A percentile compares a stretch with the other conserved stretches of the same genome.
phyloP scores from a whole-genome alignment of 2,113 vertebrate species.

The Platichthys stellatus region DNA sequence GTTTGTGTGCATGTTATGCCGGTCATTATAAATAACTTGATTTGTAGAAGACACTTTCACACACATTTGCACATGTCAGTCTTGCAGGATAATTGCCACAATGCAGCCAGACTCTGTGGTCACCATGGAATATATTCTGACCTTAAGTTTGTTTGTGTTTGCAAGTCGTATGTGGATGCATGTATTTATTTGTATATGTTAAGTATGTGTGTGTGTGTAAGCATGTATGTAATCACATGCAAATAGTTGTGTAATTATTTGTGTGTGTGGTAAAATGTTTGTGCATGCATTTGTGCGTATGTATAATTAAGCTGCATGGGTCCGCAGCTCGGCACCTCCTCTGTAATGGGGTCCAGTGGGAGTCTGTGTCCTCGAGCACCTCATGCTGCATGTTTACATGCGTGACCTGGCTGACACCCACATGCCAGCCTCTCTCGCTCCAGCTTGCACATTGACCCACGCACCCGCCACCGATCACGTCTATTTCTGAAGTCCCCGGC shows the following conservation, averaged over 20 bases:
- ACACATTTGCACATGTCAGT: constrained; percentile 80
- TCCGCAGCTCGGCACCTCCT: constrained; percentile 60
- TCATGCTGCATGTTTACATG: constrained; percentile 63
- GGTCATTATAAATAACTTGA: constrained; percentile 78
- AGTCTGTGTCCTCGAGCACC: constrained; percentile 56
- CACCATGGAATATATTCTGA: constrained; percentile 71
- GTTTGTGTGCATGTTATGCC: constrained; percentile 67
- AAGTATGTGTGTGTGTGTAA: constrained; percentile 34
- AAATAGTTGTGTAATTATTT: constrained; percentile 64
- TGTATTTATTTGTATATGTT: constrained; percentile 58
- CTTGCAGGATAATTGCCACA: constrained; percentile 75
- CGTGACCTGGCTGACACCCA: constrained; percentile 71
- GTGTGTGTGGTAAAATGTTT: constrained; percentile 26
- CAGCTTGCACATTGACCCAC: constrained; percentile 51
- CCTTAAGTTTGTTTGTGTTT: constrained; percentile 69
- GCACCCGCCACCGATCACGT: constrained; percentile 58
- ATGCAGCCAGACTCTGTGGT: constrained; percentile 63
- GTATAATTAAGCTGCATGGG: constrained; percentile 67
- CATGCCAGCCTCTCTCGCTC: constrained; percentile 55
- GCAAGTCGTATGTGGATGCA: constrained; percentile 54
- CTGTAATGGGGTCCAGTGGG: constrained; percentile 83
- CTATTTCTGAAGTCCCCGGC: constrained; percentile 51
- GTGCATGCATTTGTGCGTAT: constrained; percentile 4
- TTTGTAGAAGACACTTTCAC: constrained; percentile 66
- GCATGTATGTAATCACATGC: constrained; percentile 46